phyloP scores from a whole-genome alignment of 2,797 vertebrate species.

The Schizothorax lantsangensis region DNA sequence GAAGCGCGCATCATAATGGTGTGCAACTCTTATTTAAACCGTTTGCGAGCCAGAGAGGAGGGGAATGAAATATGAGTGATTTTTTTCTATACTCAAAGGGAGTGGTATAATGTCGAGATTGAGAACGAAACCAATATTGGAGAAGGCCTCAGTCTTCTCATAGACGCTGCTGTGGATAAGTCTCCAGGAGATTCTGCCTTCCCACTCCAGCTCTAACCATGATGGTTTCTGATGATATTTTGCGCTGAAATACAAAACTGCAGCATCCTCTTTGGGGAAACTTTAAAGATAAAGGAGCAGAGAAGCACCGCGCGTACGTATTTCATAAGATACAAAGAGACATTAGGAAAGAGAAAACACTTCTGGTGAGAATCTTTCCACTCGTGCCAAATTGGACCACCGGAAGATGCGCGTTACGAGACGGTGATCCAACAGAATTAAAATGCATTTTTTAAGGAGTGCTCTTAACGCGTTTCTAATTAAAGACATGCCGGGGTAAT shows the following conservation, averaged over 20 bases:
- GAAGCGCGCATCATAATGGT: constrained; percentile 17
- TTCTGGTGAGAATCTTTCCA: constrained; percentile 71
- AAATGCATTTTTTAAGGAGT: constrained; percentile 73
- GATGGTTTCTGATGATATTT: constrained; percentile 59
- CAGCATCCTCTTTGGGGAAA: constrained; percentile 52
- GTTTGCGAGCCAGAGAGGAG: constrained; percentile 57
- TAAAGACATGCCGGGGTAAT: constrained; percentile 77
- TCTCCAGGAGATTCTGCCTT: constrained; percentile 47
- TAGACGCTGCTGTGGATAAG: constrained; percentile 48
- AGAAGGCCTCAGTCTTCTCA: constrained; percentile 57
- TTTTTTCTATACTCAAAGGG: constrained; percentile 61
- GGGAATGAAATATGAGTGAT: constrained; percentile 56
- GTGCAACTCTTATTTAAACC: constrained; percentile 16
- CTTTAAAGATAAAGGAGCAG: constrained; percentile 56
- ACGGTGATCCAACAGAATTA: constrained; percentile 64
- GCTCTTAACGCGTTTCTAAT: constrained; percentile 75
- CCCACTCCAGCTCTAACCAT: constrained; percentile 46
- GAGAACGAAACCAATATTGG: constrained; percentile 62
- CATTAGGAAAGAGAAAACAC: constrained; percentile 52
- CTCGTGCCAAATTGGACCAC: constrained; percentile 60
- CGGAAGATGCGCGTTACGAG: constrained; percentile 61
- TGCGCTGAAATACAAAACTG: constrained; percentile 57
- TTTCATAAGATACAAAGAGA: constrained; percentile 46
- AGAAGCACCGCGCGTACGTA: constrained; percentile 55
- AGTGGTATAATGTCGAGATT: constrained; percentile 65